Evolutionary conservation across 2,888 invertebrate species (phyloP), one percentile per base, ranked within the genome.

Genomic region (Agriopis marginaria): DNA sequence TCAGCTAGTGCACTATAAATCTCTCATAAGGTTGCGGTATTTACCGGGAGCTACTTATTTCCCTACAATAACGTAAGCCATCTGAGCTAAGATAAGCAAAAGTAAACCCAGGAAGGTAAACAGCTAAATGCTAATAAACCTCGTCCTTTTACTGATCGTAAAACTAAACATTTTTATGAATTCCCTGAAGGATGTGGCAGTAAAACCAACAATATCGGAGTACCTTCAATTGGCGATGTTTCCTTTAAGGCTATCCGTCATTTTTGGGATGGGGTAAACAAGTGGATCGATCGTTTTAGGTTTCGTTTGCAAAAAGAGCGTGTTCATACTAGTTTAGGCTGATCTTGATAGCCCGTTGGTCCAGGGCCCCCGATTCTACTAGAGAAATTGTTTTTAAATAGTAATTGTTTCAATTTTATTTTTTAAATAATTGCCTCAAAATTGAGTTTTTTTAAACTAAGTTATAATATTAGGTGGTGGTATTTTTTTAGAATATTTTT

Each of bases 161-260:
- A 74, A 74, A 69, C 73, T 71, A 68, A 68, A 66, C 70, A 74
- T 66, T 70, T 66, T 70, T 61, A 68, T 62, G 68, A 64, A 66
- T 72, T 65, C 58, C 56, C n/a, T 50, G 50, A 50, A 7, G 23
- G 63, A 65, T 63, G 51, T 14, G 7, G 61, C 62, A 61, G 49
- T 66, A 67, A 72, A 68, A 69, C 66, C 66, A 73, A 70, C 70
- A 71, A 71, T 58, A 47, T 42, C 12, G 54, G 32, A 60, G 61
- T 70, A 66, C 62, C 51, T 23, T 44, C 63, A 14, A 56, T 62
- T 12, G 60, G 54, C 42, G 62, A 62, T 72, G 72, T 75, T 75
- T 75, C 70, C 68, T 62, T 63, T 67, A 62, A 58, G 70, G 63
- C 75, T 54, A 75, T 76, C 76, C 71, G 67, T 76, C 76, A 75